These are phyloP conservation scores for Rhinella marina DNA, from an alignment of 2,797 vertebrate genomes.

Conservation along the genomic window DNA sequence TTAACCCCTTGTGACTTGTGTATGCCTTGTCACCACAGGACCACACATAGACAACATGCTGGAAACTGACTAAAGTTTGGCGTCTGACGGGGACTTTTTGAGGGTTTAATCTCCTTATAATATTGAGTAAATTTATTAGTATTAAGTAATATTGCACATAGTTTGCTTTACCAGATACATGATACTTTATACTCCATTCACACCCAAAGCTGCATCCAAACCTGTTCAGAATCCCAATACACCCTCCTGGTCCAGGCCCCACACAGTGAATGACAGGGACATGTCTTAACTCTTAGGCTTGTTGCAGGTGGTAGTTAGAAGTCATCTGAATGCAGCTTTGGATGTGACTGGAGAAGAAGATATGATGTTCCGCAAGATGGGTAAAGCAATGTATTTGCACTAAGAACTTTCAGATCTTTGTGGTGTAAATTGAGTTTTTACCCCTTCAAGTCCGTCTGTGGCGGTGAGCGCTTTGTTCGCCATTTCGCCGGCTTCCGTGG, in stretches of 20 bases:
- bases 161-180: too few species aligned
- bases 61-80: too few species aligned
- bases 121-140: too few species aligned
- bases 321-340: not conserved
- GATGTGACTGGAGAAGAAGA: not conserved
- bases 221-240: too few species aligned
- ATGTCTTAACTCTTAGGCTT: not conserved
- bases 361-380: not conserved
- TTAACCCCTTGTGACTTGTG: too few species aligned
- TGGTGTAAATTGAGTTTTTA: conserved; percentile 61
- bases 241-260: not conserved
- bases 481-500: conserved; percentile 70
- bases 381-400: not conserved
- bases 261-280: not conserved
- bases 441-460: conserved; percentile 74
- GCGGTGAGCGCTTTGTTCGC: conserved; percentile 72
- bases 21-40: too few species aligned
- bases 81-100: too few species aligned
- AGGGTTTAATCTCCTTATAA: too few species aligned
- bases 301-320: not conserved
- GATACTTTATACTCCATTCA: not conserved
- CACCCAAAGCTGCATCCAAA: not conserved
- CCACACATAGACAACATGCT: too few species aligned
- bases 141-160: too few species aligned
- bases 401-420: not conserved